Percentiles rank a stretch among this genome's conserved stretches.
These are phyloP conservation scores for Pseudocheirus occidentalis DNA, from an alignment of 2,797 vertebrate species.

Conservation along the genomic window DNA sequence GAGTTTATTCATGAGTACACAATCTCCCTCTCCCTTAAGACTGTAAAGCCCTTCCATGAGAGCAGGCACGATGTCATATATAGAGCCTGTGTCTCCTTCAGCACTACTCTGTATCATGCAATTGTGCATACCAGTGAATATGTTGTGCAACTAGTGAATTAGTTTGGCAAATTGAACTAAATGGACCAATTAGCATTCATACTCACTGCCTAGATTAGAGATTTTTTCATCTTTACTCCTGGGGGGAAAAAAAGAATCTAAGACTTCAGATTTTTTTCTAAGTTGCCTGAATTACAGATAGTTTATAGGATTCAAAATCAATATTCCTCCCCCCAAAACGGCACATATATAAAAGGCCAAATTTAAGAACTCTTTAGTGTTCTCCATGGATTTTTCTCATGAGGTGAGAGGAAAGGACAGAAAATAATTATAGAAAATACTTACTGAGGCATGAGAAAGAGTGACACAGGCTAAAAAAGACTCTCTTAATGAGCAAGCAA, in stretches of 20 bases:
- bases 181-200: not conserved
- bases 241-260: not conserved
- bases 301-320: conserved; percentile 34
- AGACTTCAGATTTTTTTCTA: not conserved
- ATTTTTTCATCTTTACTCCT: not conserved
- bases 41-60: not conserved
- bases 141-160: not conserved
- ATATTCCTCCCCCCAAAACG: conserved; percentile 35
- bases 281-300: not conserved
- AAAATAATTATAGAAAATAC: not conserved
- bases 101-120: not conserved
- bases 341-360: not conserved
- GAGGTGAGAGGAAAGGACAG: not conserved
- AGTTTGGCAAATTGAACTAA: not conserved
- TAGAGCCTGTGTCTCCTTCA: not conserved
- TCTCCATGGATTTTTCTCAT: not conserved
- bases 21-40: not conserved
- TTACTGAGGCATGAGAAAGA: not conserved
- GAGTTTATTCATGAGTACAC: not conserved
- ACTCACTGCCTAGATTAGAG: not conserved
- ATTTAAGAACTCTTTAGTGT: conserved; percentile 47
- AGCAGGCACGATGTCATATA: not conserved
- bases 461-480: not conserved
- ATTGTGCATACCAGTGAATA: not conserved
- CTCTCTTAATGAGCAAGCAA: not conserved